Evolutionary conservation across 1,140 invertebrate species (phyloP), one percentile per base, ranked within the genome.

Genomic region (Ephestia elutella): DNA sequence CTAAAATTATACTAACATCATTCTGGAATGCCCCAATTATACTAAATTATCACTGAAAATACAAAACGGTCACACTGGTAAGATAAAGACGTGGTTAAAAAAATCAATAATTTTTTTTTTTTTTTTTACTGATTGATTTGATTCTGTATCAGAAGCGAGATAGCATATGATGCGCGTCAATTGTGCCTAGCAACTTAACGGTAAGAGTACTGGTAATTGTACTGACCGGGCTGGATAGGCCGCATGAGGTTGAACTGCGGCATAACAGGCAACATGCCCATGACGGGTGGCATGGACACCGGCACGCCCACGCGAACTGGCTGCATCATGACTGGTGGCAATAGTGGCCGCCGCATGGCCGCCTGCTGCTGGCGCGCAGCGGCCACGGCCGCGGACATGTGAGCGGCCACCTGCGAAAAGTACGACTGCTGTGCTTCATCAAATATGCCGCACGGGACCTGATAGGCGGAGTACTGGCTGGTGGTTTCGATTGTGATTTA

Each of bases 171-270:
- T n/a, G n/a, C n/a, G n/a, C n/a, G n/a, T n/a, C n/a, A n/a, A n/a
- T n/a, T n/a, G n/a, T n/a, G n/a, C n/a, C n/a, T n/a, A n/a, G n/a
- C n/a, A n/a, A n/a, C 2, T 13, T 44, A 44, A n/a, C 38, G 38
- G n/a, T 44, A 44, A 15, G n/a, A 38, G 21, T 44, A 35, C 0
- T 38, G 30, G 71, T 76, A 28, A 67, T 73, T 11, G 35, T 60
- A 87, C 84, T 85, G 82, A 87, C 84, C 84, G 77, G 84, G 84
- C 71, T 85, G 82, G 51, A 86, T 92, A 71, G 92, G 93, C 78
- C 94, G 92, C 91, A 95, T 90, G 90, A 95, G 93, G 90, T 93
- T 92, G 66, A 94, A 90, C 66, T 93, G 92, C 66, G 93, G 92
- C 68, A 93, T 93, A 60, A 92, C 92, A 38, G 92, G 88, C 51